Percentiles rank a stretch among this genome's conserved stretches.
Evolutionary conservation across 2,113 vertebrate genomes (phyloP).

Genomic region (Epinephelus cyanopodus): DNA sequence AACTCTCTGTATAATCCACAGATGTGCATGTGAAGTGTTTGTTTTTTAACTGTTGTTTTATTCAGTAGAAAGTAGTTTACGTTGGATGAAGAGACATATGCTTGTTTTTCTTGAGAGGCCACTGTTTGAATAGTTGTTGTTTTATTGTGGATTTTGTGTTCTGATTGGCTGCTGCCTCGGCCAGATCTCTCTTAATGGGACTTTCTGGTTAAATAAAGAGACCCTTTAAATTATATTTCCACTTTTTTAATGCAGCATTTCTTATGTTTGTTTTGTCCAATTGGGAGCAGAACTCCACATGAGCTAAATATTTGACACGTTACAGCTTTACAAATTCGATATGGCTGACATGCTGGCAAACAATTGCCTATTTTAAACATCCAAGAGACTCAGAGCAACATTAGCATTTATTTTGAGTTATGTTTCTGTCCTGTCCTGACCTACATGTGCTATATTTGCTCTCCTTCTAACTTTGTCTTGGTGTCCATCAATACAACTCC

Average conservation of each 20-base stretch:
- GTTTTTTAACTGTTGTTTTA: too few relatives aligned
- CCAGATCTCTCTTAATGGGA: too few relatives aligned
- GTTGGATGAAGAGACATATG: too few relatives aligned
- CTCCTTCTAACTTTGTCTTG: background rate
- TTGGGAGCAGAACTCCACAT: too few relatives aligned
- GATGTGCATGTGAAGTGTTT: background rate
- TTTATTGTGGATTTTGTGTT: too few relatives aligned
- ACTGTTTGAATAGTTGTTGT: too few relatives aligned
- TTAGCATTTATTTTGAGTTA: background rate
- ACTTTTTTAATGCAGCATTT: background rate
- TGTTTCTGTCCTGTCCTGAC: background rate
- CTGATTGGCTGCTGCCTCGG: too few relatives aligned
- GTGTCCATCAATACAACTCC: background rate
- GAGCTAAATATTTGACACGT: background rate
- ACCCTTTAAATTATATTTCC: too few relatives aligned
- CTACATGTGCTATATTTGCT: background rate
- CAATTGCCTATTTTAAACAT: background rate
- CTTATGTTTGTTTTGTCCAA: too few relatives aligned
- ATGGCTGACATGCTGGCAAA: background rate
- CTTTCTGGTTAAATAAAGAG: too few relatives aligned
- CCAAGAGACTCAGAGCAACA: background rate
- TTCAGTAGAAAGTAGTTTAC: background rate
- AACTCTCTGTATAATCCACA: background rate
- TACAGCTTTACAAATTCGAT: background rate
- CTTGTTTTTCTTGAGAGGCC: too few relatives aligned